A percentile compares a stretch with the other conserved stretches of the same genome.
Evolutionary conservation across 2,888 invertebrate genomes (phyloP).

Genomic region (Leucoptera coffeella): DNA sequence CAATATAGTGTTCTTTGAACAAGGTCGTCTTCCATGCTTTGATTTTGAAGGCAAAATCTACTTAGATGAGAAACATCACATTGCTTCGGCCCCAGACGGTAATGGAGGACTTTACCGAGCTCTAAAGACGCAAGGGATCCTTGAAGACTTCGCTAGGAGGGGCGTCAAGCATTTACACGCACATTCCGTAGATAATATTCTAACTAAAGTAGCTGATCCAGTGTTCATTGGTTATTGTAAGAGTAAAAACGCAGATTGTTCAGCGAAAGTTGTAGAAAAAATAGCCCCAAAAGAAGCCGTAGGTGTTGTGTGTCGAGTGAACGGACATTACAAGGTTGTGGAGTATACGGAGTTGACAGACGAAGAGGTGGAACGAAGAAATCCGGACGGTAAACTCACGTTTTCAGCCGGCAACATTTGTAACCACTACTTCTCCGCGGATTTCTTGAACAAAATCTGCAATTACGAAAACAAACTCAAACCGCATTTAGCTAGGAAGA

Average conservation of each 20-base stretch:
- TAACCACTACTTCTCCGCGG: conserved; percentile 91
- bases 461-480: conserved; percentile 71
- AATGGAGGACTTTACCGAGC: conserved; percentile 85
- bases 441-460: conserved; percentile 74
- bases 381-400: conserved; percentile 71
- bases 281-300: conserved; percentile 87
- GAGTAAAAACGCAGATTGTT: conserved; percentile 85
- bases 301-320: conserved; percentile 92
- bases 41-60: conserved; percentile 91
- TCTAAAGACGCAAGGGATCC: conserved; percentile 64
- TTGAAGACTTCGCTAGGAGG: conserved; percentile 72
- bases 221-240: conserved; percentile 93
- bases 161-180: conserved; percentile 88
- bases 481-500: conserved; percentile 95
- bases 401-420: conserved; percentile 97
- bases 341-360: conserved; percentile 96
- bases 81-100: conserved; percentile 89
- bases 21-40: conserved; percentile 90
- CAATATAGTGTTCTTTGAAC: conserved; percentile 84
- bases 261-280: conserved; percentile 94
- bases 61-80: conserved; percentile 69
- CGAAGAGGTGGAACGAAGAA: conserved; percentile 75
- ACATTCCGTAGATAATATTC: conserved; percentile 97
- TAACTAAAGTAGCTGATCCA: conserved; percentile 97
- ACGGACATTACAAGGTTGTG: conserved; percentile 85